Percentiles rank a stretch among this genome's conserved stretches.
Conservation (phyloP, 1,140 invertebrate genomes). For the Drosophila pandora region DNA sequence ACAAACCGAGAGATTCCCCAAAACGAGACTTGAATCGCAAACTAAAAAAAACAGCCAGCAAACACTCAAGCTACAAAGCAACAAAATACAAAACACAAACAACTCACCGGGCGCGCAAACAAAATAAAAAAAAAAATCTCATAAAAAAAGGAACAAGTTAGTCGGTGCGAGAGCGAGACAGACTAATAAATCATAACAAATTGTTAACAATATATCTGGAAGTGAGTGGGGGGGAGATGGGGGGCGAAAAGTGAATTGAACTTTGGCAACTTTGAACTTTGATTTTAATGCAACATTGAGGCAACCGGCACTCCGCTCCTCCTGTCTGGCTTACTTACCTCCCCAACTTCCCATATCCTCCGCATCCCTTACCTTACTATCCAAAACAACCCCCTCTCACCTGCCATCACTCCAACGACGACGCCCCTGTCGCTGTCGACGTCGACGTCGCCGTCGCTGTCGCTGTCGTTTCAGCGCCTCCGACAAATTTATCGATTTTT, state of each 20-base stretch:
- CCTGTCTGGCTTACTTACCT: conserved; percentile 36
- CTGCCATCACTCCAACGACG: conserved; percentile 2
- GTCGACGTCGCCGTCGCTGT: conserved; percentile 39
- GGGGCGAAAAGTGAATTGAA: conserved; percentile 63
- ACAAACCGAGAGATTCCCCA: conserved; percentile 46
- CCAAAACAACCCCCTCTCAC: conserved; percentile 1
- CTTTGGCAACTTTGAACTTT: conserved; percentile 63
- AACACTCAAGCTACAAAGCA: conserved; percentile 2
- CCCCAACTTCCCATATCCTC: background rate
- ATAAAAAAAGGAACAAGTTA: conserved; percentile 16
- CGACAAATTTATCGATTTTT: conserved; percentile 76
- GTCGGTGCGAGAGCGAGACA: conserved; percentile 7
- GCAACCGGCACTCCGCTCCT: conserved; percentile 5
- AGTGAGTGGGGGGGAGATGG: conserved; percentile 23
- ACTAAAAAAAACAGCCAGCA: conserved; percentile 1
- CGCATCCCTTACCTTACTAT: too few relatives aligned
- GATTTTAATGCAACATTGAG: conserved; percentile 31
- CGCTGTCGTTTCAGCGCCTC: conserved; percentile 29
- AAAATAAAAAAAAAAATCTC: conserved; percentile 7
- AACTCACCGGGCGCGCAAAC: conserved; percentile 42
- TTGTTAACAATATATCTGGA: conserved; percentile 32
- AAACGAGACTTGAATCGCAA: conserved; percentile 27
- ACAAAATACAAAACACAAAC: conserved; percentile 2
- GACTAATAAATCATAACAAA: conserved; percentile 36
- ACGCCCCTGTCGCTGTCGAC: conserved; percentile 37